These are phyloP conservation scores for Dasyprocta punctata DNA, from an alignment of 2,113 vertebrate genomes.

Conservation along the genomic window DNA sequence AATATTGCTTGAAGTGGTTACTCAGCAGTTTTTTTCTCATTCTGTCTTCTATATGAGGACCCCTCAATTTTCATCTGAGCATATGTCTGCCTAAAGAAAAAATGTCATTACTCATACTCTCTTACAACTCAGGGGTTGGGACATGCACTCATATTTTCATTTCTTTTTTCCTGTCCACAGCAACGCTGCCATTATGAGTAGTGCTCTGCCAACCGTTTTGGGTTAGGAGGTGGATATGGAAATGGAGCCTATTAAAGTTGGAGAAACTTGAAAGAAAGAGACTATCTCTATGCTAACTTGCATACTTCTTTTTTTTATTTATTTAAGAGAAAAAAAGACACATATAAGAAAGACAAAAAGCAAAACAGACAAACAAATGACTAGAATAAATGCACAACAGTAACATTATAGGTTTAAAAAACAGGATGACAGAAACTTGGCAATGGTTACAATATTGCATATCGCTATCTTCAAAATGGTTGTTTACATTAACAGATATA, in stretches of 20 bases:
- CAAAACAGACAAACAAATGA: too few species aligned
- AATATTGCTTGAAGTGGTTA: not conserved
- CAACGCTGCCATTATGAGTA: not conserved
- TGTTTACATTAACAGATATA: too few species aligned
- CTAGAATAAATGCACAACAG: too few species aligned
- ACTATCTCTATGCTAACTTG: too few species aligned
- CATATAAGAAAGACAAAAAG: too few species aligned
- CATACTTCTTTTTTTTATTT: too few species aligned
- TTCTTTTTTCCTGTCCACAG: not conserved
- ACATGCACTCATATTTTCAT: not conserved
- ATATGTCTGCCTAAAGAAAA: not conserved
- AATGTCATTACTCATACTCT: not conserved
- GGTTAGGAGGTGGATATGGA: not conserved
- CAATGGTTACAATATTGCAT: too few species aligned
- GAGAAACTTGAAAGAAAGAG: not conserved
- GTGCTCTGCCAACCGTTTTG: not conserved
- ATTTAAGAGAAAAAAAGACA: too few species aligned
- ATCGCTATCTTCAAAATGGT: too few species aligned
- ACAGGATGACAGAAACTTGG: too few species aligned
- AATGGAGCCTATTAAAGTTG: not conserved
- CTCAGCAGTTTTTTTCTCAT: not conserved
- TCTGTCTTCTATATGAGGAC: not conserved
- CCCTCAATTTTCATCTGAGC: not conserved
- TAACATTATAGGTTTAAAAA: too few species aligned
- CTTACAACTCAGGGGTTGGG: not conserved